phyloP scores from a whole-genome alignment of 2,888 invertebrate species.

The Agrochola lota region DNA sequence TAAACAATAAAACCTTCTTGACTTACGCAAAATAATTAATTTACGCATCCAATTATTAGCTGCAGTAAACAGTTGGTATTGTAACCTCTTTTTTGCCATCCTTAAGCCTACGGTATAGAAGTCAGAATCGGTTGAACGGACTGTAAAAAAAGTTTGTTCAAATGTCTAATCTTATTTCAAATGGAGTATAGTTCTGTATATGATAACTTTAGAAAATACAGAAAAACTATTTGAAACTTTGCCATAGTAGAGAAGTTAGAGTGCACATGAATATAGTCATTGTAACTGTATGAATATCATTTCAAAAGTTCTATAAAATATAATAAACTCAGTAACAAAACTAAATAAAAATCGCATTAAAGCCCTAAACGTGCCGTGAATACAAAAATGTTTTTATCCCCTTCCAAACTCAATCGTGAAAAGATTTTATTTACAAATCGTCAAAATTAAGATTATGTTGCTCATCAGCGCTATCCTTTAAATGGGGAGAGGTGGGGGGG shows the following conservation, averaged over 20 bases:
- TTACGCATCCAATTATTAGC: no score
- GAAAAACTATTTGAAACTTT: no score
- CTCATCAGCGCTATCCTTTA: constrained; percentile 66
- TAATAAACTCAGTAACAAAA: constrained; percentile 11
- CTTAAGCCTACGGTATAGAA: no score
- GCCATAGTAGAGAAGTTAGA: not conserved
- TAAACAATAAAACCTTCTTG: no score
- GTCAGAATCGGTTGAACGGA: no score
- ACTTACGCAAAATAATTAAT: no score
- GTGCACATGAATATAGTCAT: not conserved
- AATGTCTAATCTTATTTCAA: no score
- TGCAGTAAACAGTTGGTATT: no score
- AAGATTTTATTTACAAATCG: constrained; percentile 63
- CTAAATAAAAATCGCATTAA: constrained; percentile 39
- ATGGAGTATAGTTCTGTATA: no score
- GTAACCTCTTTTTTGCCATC: no score
- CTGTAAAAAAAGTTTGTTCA: no score
- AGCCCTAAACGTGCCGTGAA: constrained; percentile 26
- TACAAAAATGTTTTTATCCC: constrained; percentile 43
- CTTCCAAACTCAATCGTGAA: constrained; percentile 57
- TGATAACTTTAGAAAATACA: not conserved
- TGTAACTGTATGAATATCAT: not conserved
- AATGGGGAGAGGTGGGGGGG: constrained; percentile 46
- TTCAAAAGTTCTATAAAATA: constrained; percentile 9
- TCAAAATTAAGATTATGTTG: constrained; percentile 67